phyloP scores from a whole-genome alignment of 2,113 vertebrate genomes.

The Antennarius striatus region DNA sequence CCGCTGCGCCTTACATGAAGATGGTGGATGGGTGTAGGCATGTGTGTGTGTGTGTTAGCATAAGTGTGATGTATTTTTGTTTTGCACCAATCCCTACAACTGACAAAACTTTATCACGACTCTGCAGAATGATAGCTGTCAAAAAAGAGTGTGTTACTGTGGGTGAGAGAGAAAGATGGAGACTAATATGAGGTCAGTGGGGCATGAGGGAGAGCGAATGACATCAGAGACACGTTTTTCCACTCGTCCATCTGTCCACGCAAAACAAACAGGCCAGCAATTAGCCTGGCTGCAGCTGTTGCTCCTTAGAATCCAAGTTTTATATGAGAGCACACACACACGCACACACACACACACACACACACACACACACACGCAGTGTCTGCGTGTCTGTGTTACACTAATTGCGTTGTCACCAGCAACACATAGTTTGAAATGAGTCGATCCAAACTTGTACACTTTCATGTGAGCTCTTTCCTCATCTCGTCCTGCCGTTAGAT shows the following conservation, averaged over 20 bases:
- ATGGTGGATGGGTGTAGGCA: neutral
- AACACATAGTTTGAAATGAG: conserved; percentile 22
- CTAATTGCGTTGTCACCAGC: neutral
- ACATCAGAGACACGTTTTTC: conserved; percentile 57
- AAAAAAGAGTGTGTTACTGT: neutral
- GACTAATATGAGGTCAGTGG: conserved; percentile 55
- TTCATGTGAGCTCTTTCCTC: conserved; percentile 1
- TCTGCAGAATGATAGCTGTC: conserved; percentile 34
- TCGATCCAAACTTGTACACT: conserved; percentile 16
- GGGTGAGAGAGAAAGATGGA: conserved; percentile 4
- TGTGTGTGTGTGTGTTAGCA: conserved; percentile 6
- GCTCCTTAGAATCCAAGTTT: conserved; percentile 28
- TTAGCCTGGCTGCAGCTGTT: conserved; percentile 69
- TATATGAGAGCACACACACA: neutral
- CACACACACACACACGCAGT: neutral
- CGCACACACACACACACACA: neutral
- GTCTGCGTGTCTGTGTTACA: neutral
- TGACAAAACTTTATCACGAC: conserved; percentile 24
- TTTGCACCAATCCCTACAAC: neutral
- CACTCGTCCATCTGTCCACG: conserved; percentile 70
- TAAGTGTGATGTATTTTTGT: conserved; percentile 1
- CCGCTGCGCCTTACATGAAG: conserved; percentile 8
- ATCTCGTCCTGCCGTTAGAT: neutral
- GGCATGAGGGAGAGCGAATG: conserved; percentile 64
- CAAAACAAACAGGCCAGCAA: conserved; percentile 58